Evolutionary conservation across 30 jellyfish, hydroid and myxozoan species (phyloP).

Genomic region (Mastigias papua): DNA sequence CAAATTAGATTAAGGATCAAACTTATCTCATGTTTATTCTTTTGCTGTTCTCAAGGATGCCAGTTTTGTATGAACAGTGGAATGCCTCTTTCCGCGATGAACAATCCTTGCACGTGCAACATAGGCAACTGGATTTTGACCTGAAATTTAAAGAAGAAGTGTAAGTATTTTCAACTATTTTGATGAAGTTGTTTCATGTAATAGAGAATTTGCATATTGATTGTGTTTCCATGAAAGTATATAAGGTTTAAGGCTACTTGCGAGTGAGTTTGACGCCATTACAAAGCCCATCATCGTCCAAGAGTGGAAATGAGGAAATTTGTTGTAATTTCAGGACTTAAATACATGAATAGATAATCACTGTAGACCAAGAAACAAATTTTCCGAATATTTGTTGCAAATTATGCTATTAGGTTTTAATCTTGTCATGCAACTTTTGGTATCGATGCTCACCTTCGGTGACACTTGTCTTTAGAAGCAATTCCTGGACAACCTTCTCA

Average conservation of each 20-base stretch:
- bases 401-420: too few relatives aligned
- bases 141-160: not conserved
- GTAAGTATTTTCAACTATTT: not conserved
- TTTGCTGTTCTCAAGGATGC: too few relatives aligned
- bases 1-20: too few relatives aligned
- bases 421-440: not conserved
- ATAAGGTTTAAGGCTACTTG: not conserved
- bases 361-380: not conserved
- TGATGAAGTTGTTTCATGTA: not conserved
- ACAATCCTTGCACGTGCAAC: not conserved
- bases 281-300: not conserved
- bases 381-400: too few relatives aligned
- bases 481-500: too few relatives aligned
- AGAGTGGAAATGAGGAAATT: not conserved
- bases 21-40: too few relatives aligned
- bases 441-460: too few relatives aligned
- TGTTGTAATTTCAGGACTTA: too few relatives aligned
- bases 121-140: not conserved
- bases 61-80: not conserved
- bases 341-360: not conserved
- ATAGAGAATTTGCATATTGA: not conserved
- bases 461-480: too few relatives aligned
- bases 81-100: not conserved
- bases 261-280: not conserved
- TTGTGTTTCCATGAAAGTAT: not conserved